Evolutionary conservation across 2,888 invertebrate species (phyloP), one percentile per base, ranked within the genome.

Genomic region (Dilophus febrilis): DNA sequence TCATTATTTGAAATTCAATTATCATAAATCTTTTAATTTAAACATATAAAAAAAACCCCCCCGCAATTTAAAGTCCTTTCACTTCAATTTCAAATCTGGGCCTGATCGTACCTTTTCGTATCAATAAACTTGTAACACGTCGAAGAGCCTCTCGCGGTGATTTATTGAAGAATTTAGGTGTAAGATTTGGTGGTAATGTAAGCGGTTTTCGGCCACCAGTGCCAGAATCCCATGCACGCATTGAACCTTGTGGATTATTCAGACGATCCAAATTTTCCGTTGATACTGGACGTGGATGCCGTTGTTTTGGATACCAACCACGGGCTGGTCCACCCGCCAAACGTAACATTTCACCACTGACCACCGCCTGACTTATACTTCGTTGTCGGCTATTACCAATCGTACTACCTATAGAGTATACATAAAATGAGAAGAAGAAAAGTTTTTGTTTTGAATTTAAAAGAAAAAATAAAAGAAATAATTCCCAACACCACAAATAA

Each of bases 111-210:
- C 82, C 81, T 71, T 81, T 81, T 60, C 81, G 71, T 64, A 86
- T 86, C 60, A 86, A 74, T 63, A 86, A 74, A 70, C 86, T 86
- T 59, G 86, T 86, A 56, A 86, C 86, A 61, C 86, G 75, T 55
- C 86, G 72, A 49, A 86, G 69, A 44, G 86, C 86, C 63, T 86
- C 86, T 54, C 85, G 71, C 36, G 85, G 84, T 48, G 85, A 85
- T 64, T 83, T 80, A 59, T 86, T 83, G 69, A 86, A 81, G 71
- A 86, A 86, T 64, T 85, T 85, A 52, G 86, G 86, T 48, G 85
- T 84, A 55, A 86, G 68, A 68, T 86, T 86, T 43, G 86, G 86
- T 40, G 86, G 86, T 53, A 86, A 68, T n/a, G 86, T 86, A 48
- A 84, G 68, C 5, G 86, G 86, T 56, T 86, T 86, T 53, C 84